A percentile compares a stretch with the other conserved stretches of the same genome.
These are phyloP conservation scores for Drosophila formosana DNA, from an alignment of 2,888 invertebrate species.

Conservation along the genomic window DNA sequence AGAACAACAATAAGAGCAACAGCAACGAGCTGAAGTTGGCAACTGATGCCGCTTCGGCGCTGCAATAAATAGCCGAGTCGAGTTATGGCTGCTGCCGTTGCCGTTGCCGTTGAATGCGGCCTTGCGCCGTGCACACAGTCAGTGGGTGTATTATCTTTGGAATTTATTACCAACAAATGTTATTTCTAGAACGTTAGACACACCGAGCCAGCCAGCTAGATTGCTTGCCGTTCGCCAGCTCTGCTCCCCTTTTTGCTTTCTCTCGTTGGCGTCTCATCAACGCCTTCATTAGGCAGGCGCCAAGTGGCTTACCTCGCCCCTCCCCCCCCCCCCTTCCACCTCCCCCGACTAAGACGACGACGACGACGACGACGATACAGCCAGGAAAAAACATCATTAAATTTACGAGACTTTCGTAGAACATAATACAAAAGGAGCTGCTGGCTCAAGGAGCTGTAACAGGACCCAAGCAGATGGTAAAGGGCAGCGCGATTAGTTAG, in stretches of 20 bases:
- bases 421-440: constrained; percentile 42
- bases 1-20: constrained; percentile 29
- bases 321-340: background rate
- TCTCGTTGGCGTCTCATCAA: constrained; percentile 66
- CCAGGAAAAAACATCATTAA: constrained; percentile 71
- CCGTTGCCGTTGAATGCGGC: constrained; percentile 20
- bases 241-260: background rate
- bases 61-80: constrained; percentile 71
- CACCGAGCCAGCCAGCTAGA: constrained; percentile 27
- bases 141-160: constrained; percentile 80
- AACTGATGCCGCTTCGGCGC: constrained; percentile 52
- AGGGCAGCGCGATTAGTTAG: constrained; percentile 23
- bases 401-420: constrained; percentile 65
- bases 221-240: background rate
- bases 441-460: constrained; percentile 6
- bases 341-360: background rate
- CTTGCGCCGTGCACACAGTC: constrained; percentile 12
- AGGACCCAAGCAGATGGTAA: constrained; percentile 38
- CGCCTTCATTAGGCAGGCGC: constrained; percentile 75
- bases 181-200: constrained; percentile 80
- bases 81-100: constrained; percentile 61
- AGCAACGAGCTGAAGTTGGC: constrained; percentile 42
- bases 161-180: constrained; percentile 80
- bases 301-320: constrained; percentile 54
- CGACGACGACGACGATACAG: constrained; percentile 5